Evolutionary conservation across 64 coral and sea anemone species (phyloP).

Genomic region (Pocillopora verrucosa): DNA sequence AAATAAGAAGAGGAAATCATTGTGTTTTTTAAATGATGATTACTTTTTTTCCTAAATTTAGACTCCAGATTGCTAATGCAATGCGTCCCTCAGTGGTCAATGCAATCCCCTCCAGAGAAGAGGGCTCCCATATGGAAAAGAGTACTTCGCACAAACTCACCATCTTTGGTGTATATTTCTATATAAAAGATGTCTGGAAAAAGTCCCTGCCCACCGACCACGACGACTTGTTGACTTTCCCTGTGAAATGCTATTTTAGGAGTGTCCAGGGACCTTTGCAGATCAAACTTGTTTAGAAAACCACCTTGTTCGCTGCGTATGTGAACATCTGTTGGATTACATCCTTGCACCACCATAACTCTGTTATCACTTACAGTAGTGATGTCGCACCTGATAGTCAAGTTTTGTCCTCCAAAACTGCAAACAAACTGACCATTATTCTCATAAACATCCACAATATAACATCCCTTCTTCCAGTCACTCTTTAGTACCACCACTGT

Average conservation of each 20-base stretch:
- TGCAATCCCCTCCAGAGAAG: background rate
- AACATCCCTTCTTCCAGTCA: background rate
- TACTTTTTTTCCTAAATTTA: no score
- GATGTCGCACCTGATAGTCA: no score
- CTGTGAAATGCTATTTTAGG: conserved; percentile 14
- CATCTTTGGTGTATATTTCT: conserved; percentile 18
- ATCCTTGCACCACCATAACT: conserved; percentile 18
- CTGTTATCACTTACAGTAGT: background rate
- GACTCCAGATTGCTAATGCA: no score
- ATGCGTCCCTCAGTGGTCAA: conserved; percentile 22
- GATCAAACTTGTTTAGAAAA: background rate
- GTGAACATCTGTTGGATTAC: conserved; percentile 27
- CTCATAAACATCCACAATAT: conserved; percentile 10
- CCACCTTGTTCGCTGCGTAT: conserved; percentile 6
- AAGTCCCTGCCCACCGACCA: background rate
- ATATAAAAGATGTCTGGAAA: background rate
- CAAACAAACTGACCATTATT: conserved; percentile 13
- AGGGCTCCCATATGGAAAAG: background rate
- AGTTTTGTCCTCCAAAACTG: conserved; percentile 4
- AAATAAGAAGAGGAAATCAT: no score
- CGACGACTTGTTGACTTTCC: conserved; percentile 13
- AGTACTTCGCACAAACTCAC: no score
- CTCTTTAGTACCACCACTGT: background rate
- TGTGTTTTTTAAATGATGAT: no score
- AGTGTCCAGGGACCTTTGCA: background rate